phyloP scores from a whole-genome alignment of 2,797 vertebrate species.

The Alfaro cultratus region DNA sequence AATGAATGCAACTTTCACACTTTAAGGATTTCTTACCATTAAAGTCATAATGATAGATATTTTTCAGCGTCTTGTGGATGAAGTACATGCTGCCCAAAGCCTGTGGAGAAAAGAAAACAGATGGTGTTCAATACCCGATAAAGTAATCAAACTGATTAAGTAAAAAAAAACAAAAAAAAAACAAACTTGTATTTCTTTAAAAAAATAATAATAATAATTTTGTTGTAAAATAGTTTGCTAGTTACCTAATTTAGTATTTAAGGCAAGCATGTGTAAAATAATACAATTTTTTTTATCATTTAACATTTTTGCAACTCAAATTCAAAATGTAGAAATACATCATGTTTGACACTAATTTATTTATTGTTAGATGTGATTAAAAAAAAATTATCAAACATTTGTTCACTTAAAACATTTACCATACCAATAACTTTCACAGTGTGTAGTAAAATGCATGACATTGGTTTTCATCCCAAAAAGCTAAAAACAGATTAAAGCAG shows the following conservation, averaged over 20 bases:
- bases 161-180: not conserved
- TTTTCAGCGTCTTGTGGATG: conserved; percentile 83
- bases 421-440: not conserved
- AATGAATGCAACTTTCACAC: conserved; percentile 16
- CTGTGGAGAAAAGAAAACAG: conserved; percentile 60
- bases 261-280: not conserved
- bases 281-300: not conserved
- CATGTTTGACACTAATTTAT: not conserved
- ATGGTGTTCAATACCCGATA: not conserved
- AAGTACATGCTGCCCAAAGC: conserved; percentile 88
- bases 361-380: too few species aligned
- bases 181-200: not conserved
- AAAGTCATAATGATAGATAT: conserved; percentile 85
- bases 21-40: conserved; percentile 73
- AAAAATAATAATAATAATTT: not conserved
- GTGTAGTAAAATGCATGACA: not conserved
- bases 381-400: too few species aligned
- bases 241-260: not conserved
- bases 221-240: not conserved
- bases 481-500: not conserved
- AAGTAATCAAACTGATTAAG: not conserved
- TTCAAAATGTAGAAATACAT: not conserved
- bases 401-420: not conserved
- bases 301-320: not conserved
- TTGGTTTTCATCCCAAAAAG: not conserved